A percentile compares a stretch with the other conserved stretches of the same genome.
phyloP scores from a whole-genome alignment of 2,888 invertebrate species.

The Emmelina monodactyla region DNA sequence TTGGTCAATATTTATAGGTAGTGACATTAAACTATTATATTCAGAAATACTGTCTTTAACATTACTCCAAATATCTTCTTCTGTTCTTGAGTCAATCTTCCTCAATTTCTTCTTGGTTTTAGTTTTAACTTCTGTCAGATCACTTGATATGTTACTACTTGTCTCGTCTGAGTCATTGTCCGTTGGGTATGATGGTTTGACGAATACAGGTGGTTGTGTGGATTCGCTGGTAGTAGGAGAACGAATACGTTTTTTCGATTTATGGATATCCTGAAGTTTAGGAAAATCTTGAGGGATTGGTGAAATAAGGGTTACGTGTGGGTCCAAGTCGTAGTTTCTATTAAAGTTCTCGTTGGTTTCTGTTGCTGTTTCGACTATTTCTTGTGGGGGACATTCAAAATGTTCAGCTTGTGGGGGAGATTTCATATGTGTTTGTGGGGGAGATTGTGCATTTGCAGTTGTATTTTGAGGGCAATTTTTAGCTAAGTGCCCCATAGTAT shows the following conservation, averaged over 20 bases:
- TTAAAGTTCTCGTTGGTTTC: neutral
- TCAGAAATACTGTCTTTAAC: conserved; percentile 6
- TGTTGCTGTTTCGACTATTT: too few species aligned
- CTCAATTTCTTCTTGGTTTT: conserved; percentile 5
- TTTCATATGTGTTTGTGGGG: too few species aligned
- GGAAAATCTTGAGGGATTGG: too few species aligned
- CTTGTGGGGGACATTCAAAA: too few species aligned
- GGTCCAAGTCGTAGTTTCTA: too few species aligned
- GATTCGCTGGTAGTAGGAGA: neutral
- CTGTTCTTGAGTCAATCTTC: conserved; percentile 6
- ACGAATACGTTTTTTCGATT: neutral
- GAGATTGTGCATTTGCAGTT: neutral
- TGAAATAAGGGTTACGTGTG: too few species aligned
- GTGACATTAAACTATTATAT: conserved; percentile 1
- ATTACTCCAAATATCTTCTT: conserved; percentile 10
- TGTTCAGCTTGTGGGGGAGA: too few species aligned
- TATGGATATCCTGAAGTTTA: too few species aligned
- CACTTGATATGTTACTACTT: neutral
- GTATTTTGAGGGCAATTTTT: conserved; percentile 6
- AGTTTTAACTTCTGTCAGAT: neutral
- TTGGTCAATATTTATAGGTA: conserved; percentile 3
- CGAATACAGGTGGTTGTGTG: neutral
- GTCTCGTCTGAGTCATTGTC: neutral
- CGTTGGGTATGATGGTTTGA: neutral
- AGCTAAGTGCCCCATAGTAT: conserved; percentile 8